phyloP scores from a whole-genome alignment of 2,888 invertebrate genomes.

The Odontocolon sp. region DNA sequence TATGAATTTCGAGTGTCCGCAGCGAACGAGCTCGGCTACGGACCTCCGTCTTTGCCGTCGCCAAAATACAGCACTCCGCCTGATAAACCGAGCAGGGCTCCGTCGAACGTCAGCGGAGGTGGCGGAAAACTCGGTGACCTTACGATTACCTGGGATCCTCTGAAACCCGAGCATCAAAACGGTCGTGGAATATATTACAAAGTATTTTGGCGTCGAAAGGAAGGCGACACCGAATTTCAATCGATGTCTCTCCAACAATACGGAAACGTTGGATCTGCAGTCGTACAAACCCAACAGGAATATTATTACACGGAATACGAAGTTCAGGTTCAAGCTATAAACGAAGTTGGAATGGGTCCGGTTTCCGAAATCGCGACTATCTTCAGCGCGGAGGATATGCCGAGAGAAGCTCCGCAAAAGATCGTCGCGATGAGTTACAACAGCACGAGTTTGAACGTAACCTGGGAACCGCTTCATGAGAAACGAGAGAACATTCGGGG shows the following conservation, averaged over 20 bases:
- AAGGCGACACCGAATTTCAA: conserved; percentile 89
- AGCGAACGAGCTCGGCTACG: conserved; percentile 92
- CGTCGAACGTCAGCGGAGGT: conserved; percentile 93
- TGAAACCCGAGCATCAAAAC: conserved; percentile 91
- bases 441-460: conserved; percentile 95
- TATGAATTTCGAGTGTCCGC: conserved; percentile 95
- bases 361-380: conserved; percentile 88
- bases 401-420: conserved; percentile 92
- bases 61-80: conserved; percentile 93
- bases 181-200: conserved; percentile 95
- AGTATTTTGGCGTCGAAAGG: conserved; percentile 91
- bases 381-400: conserved; percentile 96
- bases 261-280: conserved; percentile 90
- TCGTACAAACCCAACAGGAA: conserved; percentile 88
- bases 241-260: conserved; percentile 86
- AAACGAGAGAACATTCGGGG: conserved; percentile 93
- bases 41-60: conserved; percentile 91
- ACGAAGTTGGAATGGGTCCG: conserved; percentile 92
- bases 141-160: conserved; percentile 93
- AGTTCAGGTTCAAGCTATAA: conserved; percentile 92
- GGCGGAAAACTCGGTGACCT: conserved; percentile 98
- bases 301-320: conserved; percentile 92
- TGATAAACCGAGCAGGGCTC: conserved; percentile 89
- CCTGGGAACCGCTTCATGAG: conserved; percentile 94
- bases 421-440: conserved; percentile 91